These are phyloP conservation scores for Manis javanica DNA, from an alignment of 2,797 vertebrate genomes.

Conservation along the genomic window DNA sequence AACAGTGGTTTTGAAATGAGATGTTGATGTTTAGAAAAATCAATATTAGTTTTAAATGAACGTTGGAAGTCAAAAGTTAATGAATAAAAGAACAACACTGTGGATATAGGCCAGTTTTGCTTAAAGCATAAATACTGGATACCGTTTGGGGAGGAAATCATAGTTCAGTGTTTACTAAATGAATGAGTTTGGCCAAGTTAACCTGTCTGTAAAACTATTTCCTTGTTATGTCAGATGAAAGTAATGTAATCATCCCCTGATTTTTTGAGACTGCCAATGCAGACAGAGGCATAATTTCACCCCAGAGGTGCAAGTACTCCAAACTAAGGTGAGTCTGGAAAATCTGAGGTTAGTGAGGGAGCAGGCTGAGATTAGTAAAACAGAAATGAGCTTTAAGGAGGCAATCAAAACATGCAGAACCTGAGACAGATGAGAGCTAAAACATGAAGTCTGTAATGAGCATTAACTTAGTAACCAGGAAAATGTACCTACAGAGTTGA, in stretches of 20 bases:
- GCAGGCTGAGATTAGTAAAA: background rate
- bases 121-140: background rate
- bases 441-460: background rate
- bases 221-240: background rate
- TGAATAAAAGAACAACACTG: conserved; percentile 34
- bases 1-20: conserved; percentile 50
- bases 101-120: background rate
- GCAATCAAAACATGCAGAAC: background rate
- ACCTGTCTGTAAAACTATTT: background rate
- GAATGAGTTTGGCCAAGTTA: background rate
- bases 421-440: background rate
- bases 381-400: background rate
- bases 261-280: background rate
- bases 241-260: background rate
- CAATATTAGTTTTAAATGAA: conserved; percentile 59
- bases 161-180: conserved; percentile 12
- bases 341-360: background rate
- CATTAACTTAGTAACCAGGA: background rate
- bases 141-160: background rate
- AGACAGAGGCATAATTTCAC: background rate
- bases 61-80: conserved; percentile 25
- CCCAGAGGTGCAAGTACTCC: background rate
- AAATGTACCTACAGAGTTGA: background rate
- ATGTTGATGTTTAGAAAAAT: conserved; percentile 52
- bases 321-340: background rate